These are phyloP conservation scores for Pituophis catenifer DNA, from an alignment of 2,113 vertebrate genomes.

Conservation along the genomic window DNA sequence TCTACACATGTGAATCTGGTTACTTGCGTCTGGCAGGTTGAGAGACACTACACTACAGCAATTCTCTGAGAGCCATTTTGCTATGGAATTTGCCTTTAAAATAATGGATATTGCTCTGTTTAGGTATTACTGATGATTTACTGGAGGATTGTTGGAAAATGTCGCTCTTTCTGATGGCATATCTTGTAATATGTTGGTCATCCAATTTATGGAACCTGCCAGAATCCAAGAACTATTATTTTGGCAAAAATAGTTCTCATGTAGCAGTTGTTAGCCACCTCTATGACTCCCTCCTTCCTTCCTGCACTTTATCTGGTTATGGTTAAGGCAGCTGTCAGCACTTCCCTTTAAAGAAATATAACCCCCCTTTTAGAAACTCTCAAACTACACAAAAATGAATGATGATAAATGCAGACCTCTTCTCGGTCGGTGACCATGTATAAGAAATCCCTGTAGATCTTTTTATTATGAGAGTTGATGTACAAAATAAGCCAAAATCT, in stretches of 20 bases:
- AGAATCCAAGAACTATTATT: neutral
- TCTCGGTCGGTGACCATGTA: slow-evolving; percentile 39
- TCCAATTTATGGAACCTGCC: neutral
- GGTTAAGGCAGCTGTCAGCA: slow-evolving; percentile 55
- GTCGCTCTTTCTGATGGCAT: neutral
- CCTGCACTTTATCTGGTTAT: slow-evolving; percentile 52
- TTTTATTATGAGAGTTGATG: slow-evolving; percentile 29
- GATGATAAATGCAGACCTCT: slow-evolving; percentile 54
- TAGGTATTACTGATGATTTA: neutral
- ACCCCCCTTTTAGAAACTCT: slow-evolving; percentile 42
- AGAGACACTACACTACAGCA: neutral
- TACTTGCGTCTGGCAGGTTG: neutral
- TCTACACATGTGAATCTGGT: neutral
- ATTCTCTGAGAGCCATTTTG: neutral
- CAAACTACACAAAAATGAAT: slow-evolving; percentile 59
- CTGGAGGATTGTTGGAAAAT: neutral
- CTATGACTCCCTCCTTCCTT: slow-evolving; percentile 32
- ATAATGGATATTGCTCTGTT: neutral
- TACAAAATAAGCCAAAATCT: slow-evolving; percentile 11
- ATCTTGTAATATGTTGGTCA: neutral
- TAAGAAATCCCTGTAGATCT: slow-evolving; percentile 26
- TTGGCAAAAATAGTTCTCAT: slow-evolving; percentile 9
- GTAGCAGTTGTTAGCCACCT: slow-evolving; percentile 27
- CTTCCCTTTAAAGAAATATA: slow-evolving; percentile 55
- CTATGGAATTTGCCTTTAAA: neutral